Conservation (phyloP, 1,140 invertebrate species). For the Maconellicoccus hirsutus region DNA sequence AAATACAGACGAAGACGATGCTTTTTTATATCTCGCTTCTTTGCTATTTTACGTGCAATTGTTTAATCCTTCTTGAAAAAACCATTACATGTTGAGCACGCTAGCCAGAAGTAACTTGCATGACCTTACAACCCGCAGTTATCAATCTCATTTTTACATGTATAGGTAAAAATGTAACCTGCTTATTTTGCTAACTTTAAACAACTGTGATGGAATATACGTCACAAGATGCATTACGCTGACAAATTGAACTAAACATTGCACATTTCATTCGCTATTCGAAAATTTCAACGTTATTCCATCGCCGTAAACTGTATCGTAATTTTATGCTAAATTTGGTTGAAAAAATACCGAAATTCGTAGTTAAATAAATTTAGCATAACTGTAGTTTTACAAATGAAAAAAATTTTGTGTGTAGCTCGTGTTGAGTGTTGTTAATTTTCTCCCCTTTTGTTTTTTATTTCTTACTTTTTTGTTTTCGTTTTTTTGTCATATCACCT, state of each 20-base stretch:
- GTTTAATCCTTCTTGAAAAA: background rate
- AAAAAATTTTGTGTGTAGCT: too few species aligned
- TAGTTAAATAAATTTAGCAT: background rate
- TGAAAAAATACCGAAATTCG: background rate
- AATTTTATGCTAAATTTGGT: background rate
- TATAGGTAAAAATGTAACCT: background rate
- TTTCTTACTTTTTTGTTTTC: too few species aligned
- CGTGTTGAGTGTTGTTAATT: too few species aligned
- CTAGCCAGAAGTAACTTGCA: slow-evolving; percentile 7
- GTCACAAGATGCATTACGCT: too few species aligned
- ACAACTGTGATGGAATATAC: background rate
- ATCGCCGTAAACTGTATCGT: background rate
- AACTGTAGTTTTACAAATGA: too few species aligned
- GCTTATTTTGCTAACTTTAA: background rate
- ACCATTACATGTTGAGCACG: background rate
- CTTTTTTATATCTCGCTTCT: slow-evolving; percentile 4
- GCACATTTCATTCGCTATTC: too few species aligned
- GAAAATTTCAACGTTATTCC: background rate
- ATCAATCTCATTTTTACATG: background rate
- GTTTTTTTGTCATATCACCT: too few species aligned
- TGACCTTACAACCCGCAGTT: background rate
- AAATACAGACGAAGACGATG: background rate
- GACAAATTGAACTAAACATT: too few species aligned
- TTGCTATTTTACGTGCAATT: background rate
- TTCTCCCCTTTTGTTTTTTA: too few species aligned